Conservation (phyloP, 2,797 vertebrate species). For the Astyanax mexicanus region DNA sequence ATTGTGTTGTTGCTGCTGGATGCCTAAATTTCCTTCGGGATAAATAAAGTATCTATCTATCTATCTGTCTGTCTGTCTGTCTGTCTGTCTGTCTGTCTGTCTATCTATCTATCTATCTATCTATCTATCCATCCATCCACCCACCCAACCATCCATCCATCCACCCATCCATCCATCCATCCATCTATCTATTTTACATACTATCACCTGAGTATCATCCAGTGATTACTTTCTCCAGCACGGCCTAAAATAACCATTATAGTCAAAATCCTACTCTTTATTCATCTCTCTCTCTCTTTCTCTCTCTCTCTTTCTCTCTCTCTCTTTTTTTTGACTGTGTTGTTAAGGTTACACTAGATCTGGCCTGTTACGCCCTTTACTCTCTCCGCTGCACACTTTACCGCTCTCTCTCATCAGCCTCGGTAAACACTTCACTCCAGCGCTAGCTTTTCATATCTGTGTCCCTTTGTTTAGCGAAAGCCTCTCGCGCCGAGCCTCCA, state of each 20-base stretch:
- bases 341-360: conserved; percentile 36
- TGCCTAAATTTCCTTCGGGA: too few relatives aligned
- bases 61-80: too few relatives aligned
- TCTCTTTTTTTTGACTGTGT: background rate
- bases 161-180: too few relatives aligned
- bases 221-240: background rate
- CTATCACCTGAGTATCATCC: too few relatives aligned
- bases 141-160: too few relatives aligned
- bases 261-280: background rate
- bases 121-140: too few relatives aligned
- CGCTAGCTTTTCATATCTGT: background rate
- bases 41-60: too few relatives aligned
- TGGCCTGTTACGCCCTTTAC: conserved; percentile 15
- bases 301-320: too few relatives aligned
- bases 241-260: conserved; percentile 15
- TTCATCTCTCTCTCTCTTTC: background rate
- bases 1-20: too few relatives aligned
- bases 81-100: too few relatives aligned
- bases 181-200: too few relatives aligned
- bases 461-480: conserved; percentile 37
- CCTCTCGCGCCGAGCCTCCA: conserved; percentile 33
- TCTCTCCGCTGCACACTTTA: conserved; percentile 21
- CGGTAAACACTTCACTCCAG: conserved; percentile 38
- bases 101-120: too few relatives aligned
- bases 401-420: conserved; percentile 27